Evolutionary conservation across 2,113 vertebrate genomes (phyloP), one percentile per base, ranked within the genome.

Genomic region (Speoplatyrhinus poulsoni): DNA sequence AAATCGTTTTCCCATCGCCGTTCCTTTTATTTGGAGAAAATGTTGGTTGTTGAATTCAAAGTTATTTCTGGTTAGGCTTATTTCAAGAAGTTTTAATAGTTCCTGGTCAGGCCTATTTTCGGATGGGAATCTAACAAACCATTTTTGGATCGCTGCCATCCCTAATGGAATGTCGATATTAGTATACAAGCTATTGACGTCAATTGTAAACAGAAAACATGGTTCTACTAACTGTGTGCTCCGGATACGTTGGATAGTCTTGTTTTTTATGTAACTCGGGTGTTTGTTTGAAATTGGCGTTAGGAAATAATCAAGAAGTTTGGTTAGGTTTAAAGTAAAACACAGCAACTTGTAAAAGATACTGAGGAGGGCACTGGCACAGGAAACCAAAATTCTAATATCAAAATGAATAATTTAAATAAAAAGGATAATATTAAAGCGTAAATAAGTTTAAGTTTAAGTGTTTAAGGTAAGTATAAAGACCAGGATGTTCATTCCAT

Each of bases 1-100:
- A 33, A 76, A 65, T 1, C 11, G 16, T 17, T 76, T 70, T 33
- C 68, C 62, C 74, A 76, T 65, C 0, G 49, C 68, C 6, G 48
- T 53, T 4, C 67, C 67, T 16, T 61, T 60, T 0, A 52, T 41
- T 41, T 69, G 56, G 3, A 61, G 13, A 10, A 36, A 70, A 9
- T 0, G 3, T 53, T 70, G 3, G 0, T 26, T 15, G 12, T 70
- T 46, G 10, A 70, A 70, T 17, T 62, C 48, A 55, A 72, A 72
- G 46, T 72, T 46, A 36, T 72, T 58, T 0, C 11, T 1, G 0
- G 15, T 53, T 0, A 70, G 68, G 4, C n/a, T 9, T 0, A 61
- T 12, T 1, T 46, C 7, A 0, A 70, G 17, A 1, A 61, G 49
- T 4, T 62, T 13, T 10, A 70, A 8, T 3, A 62, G 33, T 10